Base-by-base conservation (phyloP, 2,113 vertebrate species). In the Atractosteus spatula region DNA sequence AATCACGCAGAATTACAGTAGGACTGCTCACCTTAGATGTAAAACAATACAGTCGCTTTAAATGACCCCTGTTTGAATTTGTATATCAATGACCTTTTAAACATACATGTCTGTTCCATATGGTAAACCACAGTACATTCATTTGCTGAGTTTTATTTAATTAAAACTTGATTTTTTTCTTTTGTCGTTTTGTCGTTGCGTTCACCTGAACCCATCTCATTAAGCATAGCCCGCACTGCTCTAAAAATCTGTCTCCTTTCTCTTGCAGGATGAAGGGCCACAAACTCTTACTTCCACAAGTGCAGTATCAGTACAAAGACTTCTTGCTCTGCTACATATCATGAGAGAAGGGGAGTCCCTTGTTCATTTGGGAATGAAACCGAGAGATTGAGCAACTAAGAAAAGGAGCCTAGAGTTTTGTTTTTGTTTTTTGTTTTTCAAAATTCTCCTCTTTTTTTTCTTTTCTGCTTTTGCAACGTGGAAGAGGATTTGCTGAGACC, bases 261-360 rank as follows among this genome's bases (percentile, higher is more conserved):
- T 82, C 79, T 85, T 79, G 81, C 83, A 93, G 90, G 90, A 90
- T 88, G 88, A 91, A 89, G 88, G 87, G 85, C 88, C 84, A 83
- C 89, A 88, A 87, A 87, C 87, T 84, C 88, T 92, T 91, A 92
- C 91, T 90, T 92, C 90, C 89, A 92, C 89, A 91, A 92, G 90
- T 92, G 91, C 90, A 92, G 91, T 91, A 90, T 88, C 79, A 90
- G 89, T 90, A 91, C 88, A 89, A 90, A 89, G 89, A 91, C 88
- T 91, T 90, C 85, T 90, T 86, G 89, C 84, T 91, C 89, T 88
- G 88, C 89, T 90, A 91, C 90, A 93, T 91, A 91, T 92, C 89
- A 91, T 85, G 85, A 89, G 87, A 86, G 88, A 89, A 89, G 84
- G 86, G 87, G 84, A 87, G 83, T 89, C 87, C 87, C 89, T 89